These are phyloP conservation scores for Cuniculus paca DNA, from an alignment of 2,797 vertebrate species.

Conservation along the genomic window DNA sequence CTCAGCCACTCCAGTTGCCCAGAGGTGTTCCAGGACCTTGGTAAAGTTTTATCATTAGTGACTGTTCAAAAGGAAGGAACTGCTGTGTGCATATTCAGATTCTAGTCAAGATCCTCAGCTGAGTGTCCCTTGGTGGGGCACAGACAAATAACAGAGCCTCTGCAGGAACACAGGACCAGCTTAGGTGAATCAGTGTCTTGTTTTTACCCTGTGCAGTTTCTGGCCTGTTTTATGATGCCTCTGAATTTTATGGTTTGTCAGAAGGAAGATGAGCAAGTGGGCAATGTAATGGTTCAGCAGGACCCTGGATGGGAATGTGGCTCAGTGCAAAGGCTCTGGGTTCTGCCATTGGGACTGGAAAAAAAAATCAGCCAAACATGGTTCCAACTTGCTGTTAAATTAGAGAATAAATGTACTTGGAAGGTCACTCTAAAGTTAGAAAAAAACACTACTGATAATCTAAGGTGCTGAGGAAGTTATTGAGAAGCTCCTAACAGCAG, in stretches of 20 bases:
- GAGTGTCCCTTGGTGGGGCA: background rate
- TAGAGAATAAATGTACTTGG: background rate
- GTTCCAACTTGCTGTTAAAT: conserved; percentile 15
- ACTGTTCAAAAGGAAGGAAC: background rate
- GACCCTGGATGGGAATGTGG: background rate
- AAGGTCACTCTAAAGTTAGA: conserved; percentile 30
- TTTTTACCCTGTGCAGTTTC: background rate
- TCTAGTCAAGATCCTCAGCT: no score
- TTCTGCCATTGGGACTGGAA: background rate
- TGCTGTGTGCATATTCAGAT: background rate
- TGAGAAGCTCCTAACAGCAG: background rate
- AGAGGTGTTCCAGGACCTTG: background rate
- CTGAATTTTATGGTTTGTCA: conserved; percentile 16
- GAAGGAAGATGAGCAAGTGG: background rate
- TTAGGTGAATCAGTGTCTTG: background rate
- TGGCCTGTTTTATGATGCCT: conserved; percentile 8
- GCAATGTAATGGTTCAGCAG: background rate
- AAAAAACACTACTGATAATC: background rate
- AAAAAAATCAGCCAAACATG: background rate
- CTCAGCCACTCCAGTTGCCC: background rate
- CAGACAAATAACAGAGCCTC: background rate
- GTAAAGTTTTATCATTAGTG: background rate
- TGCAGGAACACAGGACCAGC: background rate
- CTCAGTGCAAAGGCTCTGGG: background rate
- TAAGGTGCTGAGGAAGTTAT: background rate